phyloP scores from a whole-genome alignment of 2,797 vertebrate species.

The Serranus cabrilla region DNA sequence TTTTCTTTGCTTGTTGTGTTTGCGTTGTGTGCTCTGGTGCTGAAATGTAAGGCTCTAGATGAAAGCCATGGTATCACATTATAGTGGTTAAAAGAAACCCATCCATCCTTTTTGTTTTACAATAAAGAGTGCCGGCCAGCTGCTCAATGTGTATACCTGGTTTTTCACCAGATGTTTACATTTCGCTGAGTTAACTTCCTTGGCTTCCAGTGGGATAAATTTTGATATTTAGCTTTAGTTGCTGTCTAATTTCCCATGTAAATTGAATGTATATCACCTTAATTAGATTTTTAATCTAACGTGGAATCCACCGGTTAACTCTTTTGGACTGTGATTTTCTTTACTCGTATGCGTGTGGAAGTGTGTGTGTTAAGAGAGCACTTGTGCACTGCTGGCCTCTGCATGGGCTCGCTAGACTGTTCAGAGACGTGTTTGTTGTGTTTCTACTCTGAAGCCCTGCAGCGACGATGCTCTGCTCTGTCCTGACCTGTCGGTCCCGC shows the following conservation, averaged over 20 bases:
- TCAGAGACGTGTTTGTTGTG: slow-evolving; percentile 68
- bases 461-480: slow-evolving; percentile 60
- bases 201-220: slow-evolving; percentile 78
- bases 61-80: slow-evolving; percentile 77
- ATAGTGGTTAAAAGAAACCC: slow-evolving; percentile 64
- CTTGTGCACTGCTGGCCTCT: slow-evolving; percentile 76
- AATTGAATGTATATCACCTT: slow-evolving; percentile 12
- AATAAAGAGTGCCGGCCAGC: slow-evolving; percentile 54
- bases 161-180: slow-evolving; percentile 81
- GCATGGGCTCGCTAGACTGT: slow-evolving; percentile 78
- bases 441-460: slow-evolving; percentile 71
- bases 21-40: slow-evolving; percentile 65
- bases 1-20: slow-evolving; percentile 84
- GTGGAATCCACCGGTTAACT: slow-evolving; percentile 82
- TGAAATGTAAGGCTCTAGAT: slow-evolving; percentile 76
- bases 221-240: background rate
- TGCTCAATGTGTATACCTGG: slow-evolving; percentile 77
- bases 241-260: slow-evolving; percentile 7
- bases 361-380: slow-evolving; percentile 68
- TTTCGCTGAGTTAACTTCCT: slow-evolving; percentile 83
- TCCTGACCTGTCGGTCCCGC: slow-evolving; percentile 74
- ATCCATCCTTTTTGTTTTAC: slow-evolving; percentile 67
- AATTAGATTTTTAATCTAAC: slow-evolving; percentile 33
- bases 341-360: slow-evolving; percentile 53
- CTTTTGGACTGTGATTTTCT: slow-evolving; percentile 72